These are phyloP conservation scores for Toxotes jaculatrix DNA, from an alignment of 2,113 vertebrate species.

Conservation along the genomic window DNA sequence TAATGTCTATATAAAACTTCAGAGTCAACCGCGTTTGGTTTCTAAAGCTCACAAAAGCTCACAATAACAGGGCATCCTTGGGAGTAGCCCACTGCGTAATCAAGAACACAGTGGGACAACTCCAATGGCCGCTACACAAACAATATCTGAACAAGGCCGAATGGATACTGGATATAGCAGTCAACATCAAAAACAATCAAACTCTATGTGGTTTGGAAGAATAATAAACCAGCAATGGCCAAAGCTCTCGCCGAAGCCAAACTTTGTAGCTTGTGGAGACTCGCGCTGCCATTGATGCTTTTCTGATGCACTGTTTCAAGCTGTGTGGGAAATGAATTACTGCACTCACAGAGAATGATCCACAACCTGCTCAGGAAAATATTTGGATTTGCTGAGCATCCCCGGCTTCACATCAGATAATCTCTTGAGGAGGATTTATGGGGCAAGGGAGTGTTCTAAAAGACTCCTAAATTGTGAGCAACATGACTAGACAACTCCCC, in stretches of 20 bases:
- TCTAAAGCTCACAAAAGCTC: constrained; percentile 60
- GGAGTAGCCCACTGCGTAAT: constrained; percentile 61
- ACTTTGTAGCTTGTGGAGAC: constrained; percentile 70
- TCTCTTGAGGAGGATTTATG: constrained; percentile 84
- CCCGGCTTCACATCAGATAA: constrained; percentile 81
- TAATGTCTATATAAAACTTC: constrained; percentile 40
- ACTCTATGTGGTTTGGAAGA: constrained; percentile 66
- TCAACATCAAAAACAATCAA: constrained; percentile 72
- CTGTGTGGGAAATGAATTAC: constrained; percentile 76
- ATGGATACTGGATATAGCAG: constrained; percentile 59
- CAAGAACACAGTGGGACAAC: constrained; percentile 55
- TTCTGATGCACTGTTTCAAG: constrained; percentile 71
- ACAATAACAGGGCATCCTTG: constrained; percentile 64
- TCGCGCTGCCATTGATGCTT: constrained; percentile 69
- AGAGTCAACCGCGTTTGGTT: constrained; percentile 33
- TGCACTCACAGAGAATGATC: constrained; percentile 79
- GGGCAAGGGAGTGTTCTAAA: constrained; percentile 80
- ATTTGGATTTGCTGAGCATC: constrained; percentile 85
- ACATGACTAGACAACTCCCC: constrained; percentile 83
- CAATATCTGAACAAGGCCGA: constrained; percentile 72
- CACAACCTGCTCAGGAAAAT: constrained; percentile 84
- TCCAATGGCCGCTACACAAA: constrained; percentile 70
- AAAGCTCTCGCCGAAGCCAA: constrained; percentile 61
- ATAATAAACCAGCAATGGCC: constrained; percentile 74
- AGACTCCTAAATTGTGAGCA: constrained; percentile 84